Percentiles rank a stretch among this genome's conserved stretches.
Evolutionary conservation across 2,888 invertebrate species (phyloP).

Genomic region (Chalcosyrphus nemorum): DNA sequence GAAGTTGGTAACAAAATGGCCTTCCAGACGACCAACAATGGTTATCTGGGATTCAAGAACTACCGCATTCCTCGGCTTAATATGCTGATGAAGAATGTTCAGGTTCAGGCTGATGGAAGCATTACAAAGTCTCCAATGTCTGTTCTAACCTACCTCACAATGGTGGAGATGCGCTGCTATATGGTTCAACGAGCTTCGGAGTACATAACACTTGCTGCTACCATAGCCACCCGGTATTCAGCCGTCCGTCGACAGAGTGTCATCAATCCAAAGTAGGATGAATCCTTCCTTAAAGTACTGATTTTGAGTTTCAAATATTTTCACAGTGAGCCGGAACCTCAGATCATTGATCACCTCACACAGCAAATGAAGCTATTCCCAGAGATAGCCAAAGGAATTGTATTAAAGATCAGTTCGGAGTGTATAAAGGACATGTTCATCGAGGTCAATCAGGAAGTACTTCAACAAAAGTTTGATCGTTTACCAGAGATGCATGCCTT

Average conservation of each 20-base stretch:
- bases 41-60: constrained; percentile 93
- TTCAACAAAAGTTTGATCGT: constrained; percentile 89
- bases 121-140: constrained; percentile 91
- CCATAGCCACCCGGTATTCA: constrained; percentile 95
- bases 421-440: constrained; percentile 88
- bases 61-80: constrained; percentile 93
- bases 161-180: constrained; percentile 94
- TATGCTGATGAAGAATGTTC: constrained; percentile 96
- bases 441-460: constrained; percentile 89
- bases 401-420: constrained; percentile 87
- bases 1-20: constrained; percentile 97
- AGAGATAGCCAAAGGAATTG: constrained; percentile 89
- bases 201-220: constrained; percentile 90
- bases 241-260: constrained; percentile 94
- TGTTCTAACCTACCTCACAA: constrained; percentile 91
- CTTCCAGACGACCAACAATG: constrained; percentile 95
- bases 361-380: constrained; percentile 96
- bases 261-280: constrained; percentile 88
- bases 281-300: no score
- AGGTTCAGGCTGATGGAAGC: constrained; percentile 96
- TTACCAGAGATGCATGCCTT: constrained; percentile 93
- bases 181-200: constrained; percentile 88
- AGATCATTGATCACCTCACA: constrained; percentile 95
- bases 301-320: no score
- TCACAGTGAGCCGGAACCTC: constrained; percentile 90